These are phyloP conservation scores for Chaetoderma sp. DNA, from an alignment of 2,888 invertebrate species.

Conservation along the genomic window DNA sequence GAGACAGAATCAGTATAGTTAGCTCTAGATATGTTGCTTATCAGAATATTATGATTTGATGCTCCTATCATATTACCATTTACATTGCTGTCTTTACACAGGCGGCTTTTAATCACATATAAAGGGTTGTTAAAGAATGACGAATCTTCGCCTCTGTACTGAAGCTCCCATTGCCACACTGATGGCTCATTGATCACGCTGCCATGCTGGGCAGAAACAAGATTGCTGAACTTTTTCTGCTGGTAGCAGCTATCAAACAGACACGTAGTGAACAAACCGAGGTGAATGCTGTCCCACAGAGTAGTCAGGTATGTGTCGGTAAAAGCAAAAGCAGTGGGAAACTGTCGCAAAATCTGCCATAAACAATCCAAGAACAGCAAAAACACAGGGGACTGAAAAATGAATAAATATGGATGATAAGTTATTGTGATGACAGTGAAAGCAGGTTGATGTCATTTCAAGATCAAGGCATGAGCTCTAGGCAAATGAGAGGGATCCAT, in stretches of 20 bases:
- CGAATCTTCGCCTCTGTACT: conserved; percentile 85
- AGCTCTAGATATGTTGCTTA: too few species aligned
- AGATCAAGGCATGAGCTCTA: too few species aligned
- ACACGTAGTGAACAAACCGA: conserved; percentile 93
- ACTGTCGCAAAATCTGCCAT: conserved; percentile 91
- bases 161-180: conserved; percentile 92
- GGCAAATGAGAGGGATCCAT: too few species aligned
- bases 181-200: conserved; percentile 39
- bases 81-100: background rate
- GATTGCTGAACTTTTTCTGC: conserved; percentile 74
- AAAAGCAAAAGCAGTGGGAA: conserved; percentile 90
- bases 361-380: conserved; percentile 92
- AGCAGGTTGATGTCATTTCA: too few species aligned
- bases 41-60: too few species aligned
- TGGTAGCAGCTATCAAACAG: conserved; percentile 89
- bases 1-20: too few species aligned
- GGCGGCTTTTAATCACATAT: conserved; percentile 66
- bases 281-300: conserved; percentile 89
- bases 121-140: conserved; percentile 88
- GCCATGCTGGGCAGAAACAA: background rate
- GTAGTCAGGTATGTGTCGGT: conserved; percentile 92
- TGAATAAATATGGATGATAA: too few species aligned
- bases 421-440: too few species aligned
- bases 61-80: too few species aligned
- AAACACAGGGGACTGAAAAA: conserved; percentile 83